Conservation (phyloP, 2,113 vertebrate genomes). For the Cyprinus carpio region DNA sequence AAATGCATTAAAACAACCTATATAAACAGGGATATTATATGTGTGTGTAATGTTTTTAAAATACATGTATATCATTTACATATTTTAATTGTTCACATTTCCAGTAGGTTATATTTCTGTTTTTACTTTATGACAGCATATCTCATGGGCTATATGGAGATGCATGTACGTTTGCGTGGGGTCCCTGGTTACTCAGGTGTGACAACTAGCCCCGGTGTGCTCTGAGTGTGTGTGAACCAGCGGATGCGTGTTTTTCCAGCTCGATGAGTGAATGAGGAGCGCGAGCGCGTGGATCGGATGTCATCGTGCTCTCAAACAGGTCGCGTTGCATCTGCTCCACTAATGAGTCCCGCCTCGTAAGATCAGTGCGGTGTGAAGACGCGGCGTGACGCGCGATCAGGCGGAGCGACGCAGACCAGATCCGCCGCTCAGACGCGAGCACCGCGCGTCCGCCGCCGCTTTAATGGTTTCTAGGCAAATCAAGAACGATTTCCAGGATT, state of each 20-base stretch:
- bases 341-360: not conserved
- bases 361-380: not conserved
- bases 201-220: not conserved
- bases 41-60: no score
- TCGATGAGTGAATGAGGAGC: no score
- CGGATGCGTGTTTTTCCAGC: no score
- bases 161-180: not conserved
- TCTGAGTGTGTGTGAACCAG: not conserved
- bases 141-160: no score
- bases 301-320: not conserved
- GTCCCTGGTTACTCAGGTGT: not conserved
- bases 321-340: not conserved
- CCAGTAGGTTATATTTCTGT: not conserved
- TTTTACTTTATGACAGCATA: no score
- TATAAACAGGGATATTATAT: no score
- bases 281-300: not conserved
- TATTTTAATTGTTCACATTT: not conserved
- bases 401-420: slow-evolving; percentile 12
- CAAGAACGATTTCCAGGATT: not conserved
- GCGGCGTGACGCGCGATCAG: slow-evolving; percentile 15
- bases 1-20: no score
- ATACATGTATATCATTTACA: no score
- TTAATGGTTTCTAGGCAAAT: not conserved
- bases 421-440: no score
- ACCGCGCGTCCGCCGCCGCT: not conserved